Evolutionary conservation across 2,888 invertebrate genomes (phyloP).

Genomic region (Heliconius ismenius): DNA sequence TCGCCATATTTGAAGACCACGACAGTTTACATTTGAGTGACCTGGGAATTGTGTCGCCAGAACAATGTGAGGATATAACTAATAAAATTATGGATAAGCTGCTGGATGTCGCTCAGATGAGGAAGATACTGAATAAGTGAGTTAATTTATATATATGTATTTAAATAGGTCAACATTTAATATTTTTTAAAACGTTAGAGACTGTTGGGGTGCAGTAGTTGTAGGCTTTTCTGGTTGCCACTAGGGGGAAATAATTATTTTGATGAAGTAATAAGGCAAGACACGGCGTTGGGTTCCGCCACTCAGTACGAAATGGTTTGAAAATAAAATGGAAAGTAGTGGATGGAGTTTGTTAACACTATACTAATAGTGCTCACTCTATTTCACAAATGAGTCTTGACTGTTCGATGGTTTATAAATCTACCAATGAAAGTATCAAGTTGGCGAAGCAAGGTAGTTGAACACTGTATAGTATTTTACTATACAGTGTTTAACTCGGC

Average conservation of each 20-base stretch:
- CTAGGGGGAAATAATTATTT: neutral
- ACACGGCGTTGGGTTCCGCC: neutral
- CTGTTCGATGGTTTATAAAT: too few relatives aligned
- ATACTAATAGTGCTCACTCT: neutral
- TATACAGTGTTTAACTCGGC: too few relatives aligned
- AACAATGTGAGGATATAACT: conserved; percentile 60
- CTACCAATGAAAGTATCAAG: too few relatives aligned
- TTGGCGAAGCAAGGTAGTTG: too few relatives aligned
- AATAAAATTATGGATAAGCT: conserved; percentile 59
- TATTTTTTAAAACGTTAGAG: neutral
- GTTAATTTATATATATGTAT: conserved; percentile 39
- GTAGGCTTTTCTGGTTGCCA: too few relatives aligned
- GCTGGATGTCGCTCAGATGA: conserved; percentile 68
- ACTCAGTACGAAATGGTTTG: neutral
- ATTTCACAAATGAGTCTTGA: too few relatives aligned
- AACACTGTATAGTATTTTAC: too few relatives aligned
- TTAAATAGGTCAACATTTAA: too few relatives aligned
- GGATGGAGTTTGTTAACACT: neutral
- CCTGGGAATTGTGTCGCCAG: conserved; percentile 54
- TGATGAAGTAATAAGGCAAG: neutral
- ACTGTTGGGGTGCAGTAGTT: neutral
- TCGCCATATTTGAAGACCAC: conserved; percentile 83
- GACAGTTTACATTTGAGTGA: conserved; percentile 55
- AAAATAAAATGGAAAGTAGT: neutral
- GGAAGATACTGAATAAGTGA: conserved; percentile 66